Conservation (phyloP, 1,140 invertebrate genomes). For the Hestina assimilis region DNA sequence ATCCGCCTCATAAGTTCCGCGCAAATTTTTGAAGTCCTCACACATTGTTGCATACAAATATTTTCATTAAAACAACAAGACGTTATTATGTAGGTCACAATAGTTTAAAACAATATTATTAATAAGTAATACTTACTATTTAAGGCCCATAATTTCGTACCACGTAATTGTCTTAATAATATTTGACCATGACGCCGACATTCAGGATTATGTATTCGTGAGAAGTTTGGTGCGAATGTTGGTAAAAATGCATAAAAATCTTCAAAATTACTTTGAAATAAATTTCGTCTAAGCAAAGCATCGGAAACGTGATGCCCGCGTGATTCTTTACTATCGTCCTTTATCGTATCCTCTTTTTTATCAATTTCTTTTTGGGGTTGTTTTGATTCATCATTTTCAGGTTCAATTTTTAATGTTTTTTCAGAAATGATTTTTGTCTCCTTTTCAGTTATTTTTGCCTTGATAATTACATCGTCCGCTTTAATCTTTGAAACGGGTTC, state of each 20-base stretch:
- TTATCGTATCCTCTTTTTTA: constrained; percentile 22
- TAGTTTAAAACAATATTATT: not conserved
- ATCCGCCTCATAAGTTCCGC: too few relatives aligned
- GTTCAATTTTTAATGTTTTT: constrained; percentile 14
- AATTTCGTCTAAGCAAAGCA: constrained; percentile 59
- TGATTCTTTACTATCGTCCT: constrained; percentile 40
- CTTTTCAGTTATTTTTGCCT: not conserved
- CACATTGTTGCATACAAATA: too few relatives aligned
- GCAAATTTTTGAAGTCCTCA: too few relatives aligned
- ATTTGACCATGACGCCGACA: constrained; percentile 84
- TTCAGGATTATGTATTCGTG: constrained; percentile 79
- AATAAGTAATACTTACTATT: constrained; percentile 79
- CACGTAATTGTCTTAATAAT: constrained; percentile 81
- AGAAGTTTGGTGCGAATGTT: constrained; percentile 83
- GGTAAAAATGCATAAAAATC: constrained; percentile 80
- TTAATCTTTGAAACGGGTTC: constrained; percentile 1
- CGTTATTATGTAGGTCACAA: too few relatives aligned
- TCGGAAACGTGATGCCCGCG: constrained; percentile 52
- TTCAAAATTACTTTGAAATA: constrained; percentile 76
- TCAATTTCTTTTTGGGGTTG: constrained; percentile 24
- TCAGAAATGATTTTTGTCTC: not conserved
- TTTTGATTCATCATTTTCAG: not conserved
- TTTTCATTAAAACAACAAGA: too few relatives aligned
- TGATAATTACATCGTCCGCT: not conserved
- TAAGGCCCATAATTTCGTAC: constrained; percentile 83